These are phyloP conservation scores for Cygnus olor DNA, from an alignment of 2,797 vertebrate genomes.

Conservation along the genomic window DNA sequence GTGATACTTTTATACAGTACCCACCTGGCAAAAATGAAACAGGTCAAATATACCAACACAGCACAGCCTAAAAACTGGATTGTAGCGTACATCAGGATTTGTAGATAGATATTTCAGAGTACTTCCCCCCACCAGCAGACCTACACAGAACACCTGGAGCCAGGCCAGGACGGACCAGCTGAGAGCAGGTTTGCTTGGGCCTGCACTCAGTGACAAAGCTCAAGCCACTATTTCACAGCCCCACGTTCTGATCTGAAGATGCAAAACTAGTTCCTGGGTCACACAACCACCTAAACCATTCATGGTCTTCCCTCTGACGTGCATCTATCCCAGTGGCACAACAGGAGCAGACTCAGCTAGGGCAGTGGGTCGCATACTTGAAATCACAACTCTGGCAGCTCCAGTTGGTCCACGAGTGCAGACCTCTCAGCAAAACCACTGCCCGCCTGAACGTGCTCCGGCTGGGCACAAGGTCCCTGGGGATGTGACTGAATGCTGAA, in stretches of 20 bases:
- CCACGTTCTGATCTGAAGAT: background rate
- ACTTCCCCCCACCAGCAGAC: background rate
- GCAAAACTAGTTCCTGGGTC: background rate
- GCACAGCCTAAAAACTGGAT: background rate
- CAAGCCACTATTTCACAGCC: background rate
- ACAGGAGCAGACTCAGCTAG: background rate
- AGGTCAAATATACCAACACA: background rate
- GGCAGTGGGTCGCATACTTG: background rate
- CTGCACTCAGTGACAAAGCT: fast-evolving
- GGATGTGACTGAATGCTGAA: background rate
- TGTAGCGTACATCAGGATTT: background rate
- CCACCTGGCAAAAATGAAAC: background rate
- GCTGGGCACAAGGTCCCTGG: fast-evolving
- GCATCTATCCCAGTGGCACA: background rate
- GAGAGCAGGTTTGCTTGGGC: background rate
- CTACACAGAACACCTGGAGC: background rate
- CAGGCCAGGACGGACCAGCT: background rate
- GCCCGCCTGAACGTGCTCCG: background rate
- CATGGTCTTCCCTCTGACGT: background rate
- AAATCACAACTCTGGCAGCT: background rate
- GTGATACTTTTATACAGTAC: background rate
- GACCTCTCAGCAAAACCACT: background rate
- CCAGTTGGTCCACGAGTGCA: background rate
- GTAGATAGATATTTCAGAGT: background rate
- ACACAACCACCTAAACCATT: background rate